These are phyloP conservation scores for Penaeus japonicus DNA, from an alignment of 1,140 invertebrate genomes.

Conservation along the genomic window DNA sequence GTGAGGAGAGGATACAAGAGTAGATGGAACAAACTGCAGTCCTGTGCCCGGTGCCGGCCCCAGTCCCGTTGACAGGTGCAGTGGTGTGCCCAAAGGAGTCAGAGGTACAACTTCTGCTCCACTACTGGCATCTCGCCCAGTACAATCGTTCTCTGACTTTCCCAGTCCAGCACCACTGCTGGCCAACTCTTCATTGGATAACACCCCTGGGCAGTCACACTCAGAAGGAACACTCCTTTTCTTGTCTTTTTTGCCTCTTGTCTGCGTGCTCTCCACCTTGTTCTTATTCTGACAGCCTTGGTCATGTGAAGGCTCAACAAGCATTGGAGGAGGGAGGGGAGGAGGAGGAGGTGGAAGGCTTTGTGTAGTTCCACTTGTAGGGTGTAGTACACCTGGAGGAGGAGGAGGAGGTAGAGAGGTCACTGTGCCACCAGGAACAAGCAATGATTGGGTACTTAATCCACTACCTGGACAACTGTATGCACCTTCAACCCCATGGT, in stretches of 20 bases:
- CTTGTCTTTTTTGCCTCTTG: constrained; percentile 54
- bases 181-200: constrained; percentile 47
- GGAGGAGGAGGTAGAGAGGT: constrained; percentile 47
- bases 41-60: constrained; percentile 44
- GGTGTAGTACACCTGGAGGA: constrained; percentile 45
- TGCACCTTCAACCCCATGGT: constrained; percentile 44
- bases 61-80: constrained; percentile 50
- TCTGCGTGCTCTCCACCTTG: constrained; percentile 27
- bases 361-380: constrained; percentile 36
- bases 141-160: constrained; percentile 16
- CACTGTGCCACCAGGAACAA: constrained; percentile 48
- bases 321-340: constrained; percentile 33
- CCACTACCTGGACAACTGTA: constrained; percentile 52
- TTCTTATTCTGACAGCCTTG: constrained; percentile 40
- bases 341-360: constrained; percentile 52
- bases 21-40: constrained; percentile 53
- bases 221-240: constrained; percentile 56
- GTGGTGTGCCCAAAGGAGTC: constrained; percentile 31
- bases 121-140: constrained; percentile 17
- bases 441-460: constrained; percentile 37
- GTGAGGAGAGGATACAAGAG: constrained; percentile 48
- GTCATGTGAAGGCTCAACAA: constrained; percentile 34
- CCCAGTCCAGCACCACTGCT: neutral
- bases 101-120: constrained; percentile 42
- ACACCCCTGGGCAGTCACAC: constrained; percentile 54